These are phyloP conservation scores for Drosophila acutilabella DNA, from an alignment of 2,888 invertebrate species.

Conservation along the genomic window DNA sequence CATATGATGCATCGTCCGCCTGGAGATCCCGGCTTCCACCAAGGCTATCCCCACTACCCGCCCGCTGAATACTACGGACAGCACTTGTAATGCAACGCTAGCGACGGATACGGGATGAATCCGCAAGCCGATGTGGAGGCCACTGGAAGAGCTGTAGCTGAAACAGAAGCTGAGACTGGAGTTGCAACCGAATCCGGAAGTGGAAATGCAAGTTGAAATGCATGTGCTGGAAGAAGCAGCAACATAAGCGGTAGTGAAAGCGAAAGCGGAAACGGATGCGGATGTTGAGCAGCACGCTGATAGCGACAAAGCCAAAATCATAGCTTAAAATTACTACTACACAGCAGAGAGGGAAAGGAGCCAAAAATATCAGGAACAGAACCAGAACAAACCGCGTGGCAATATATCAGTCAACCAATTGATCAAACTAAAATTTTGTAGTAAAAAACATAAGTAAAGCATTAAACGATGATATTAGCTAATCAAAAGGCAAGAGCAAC, in stretches of 20 bases:
- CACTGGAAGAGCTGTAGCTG: constrained; percentile 1
- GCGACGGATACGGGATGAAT: constrained; percentile 43
- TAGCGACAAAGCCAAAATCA: constrained; percentile 79
- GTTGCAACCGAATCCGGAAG: constrained; percentile 7
- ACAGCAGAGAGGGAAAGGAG: constrained; percentile 34
- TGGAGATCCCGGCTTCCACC: constrained; percentile 96
- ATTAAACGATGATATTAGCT: constrained; percentile 69
- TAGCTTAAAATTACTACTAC: constrained; percentile 73
- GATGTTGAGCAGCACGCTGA: constrained; percentile 62
- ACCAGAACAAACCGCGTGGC: constrained; percentile 65
- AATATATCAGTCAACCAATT: constrained; percentile 82
- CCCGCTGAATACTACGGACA: constrained; percentile 97
- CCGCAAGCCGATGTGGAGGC: constrained; percentile 18
- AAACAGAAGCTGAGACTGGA: constrained; percentile 11
- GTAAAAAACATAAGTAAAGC: constrained; percentile 42
- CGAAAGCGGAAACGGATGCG: constrained; percentile 1
- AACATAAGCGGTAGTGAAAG: constrained; percentile 22
- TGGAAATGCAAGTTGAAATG: constrained; percentile 2
- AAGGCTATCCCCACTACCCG: constrained; percentile 95
- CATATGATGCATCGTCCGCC: constrained; percentile 99
- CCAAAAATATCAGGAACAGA: constrained; percentile 16
- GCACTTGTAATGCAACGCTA: constrained; percentile 90
- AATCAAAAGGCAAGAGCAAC: constrained; percentile 48
- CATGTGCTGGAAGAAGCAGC: not conserved
- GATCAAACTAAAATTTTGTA: constrained; percentile 51